Percentiles rank a stretch among this genome's conserved stretches.
phyloP scores from a whole-genome alignment of 2,888 invertebrate genomes.

The Bugulina stolonifera region DNA sequence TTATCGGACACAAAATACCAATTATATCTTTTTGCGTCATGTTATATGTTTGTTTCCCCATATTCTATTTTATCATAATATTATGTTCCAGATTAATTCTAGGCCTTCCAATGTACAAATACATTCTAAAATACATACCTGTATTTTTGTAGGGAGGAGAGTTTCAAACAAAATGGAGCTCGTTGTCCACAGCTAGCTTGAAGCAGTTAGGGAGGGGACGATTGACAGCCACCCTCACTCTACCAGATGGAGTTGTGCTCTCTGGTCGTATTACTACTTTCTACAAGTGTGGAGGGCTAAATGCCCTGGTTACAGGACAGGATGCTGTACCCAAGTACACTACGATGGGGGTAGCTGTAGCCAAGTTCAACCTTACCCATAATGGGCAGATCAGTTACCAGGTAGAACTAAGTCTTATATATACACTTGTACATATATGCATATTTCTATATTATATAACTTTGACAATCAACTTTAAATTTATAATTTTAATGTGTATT shows the following conservation, averaged over 20 bases:
- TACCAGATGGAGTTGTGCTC: background rate
- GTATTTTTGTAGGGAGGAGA: conserved; percentile 23
- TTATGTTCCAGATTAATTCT: too few relatives aligned
- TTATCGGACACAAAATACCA: too few relatives aligned
- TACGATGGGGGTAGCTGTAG: conserved; percentile 8
- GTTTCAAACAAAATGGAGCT: conserved; percentile 30
- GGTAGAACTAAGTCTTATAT: too few relatives aligned
- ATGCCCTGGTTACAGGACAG: conserved; percentile 3
- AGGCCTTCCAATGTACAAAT: too few relatives aligned
- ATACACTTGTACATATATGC: too few relatives aligned
- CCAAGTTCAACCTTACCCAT: background rate
- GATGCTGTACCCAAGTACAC: background rate
- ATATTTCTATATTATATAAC: too few relatives aligned
- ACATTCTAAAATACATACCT: too few relatives aligned
- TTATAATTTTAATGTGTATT: too few relatives aligned
- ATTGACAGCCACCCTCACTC: conserved; percentile 33
- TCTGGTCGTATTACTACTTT: conserved; percentile 1
- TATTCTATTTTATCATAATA: too few relatives aligned
- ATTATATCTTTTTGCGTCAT: too few relatives aligned
- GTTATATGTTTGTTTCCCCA: too few relatives aligned
- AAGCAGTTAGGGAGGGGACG: conserved; percentile 37
- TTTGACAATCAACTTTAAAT: too few relatives aligned
- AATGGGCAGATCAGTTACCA: background rate
- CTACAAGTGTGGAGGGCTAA: background rate
- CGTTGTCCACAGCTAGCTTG: conserved; percentile 33